These are phyloP conservation scores for Lasioglossum villosulum DNA, from an alignment of 2,888 invertebrate genomes.

Conservation along the genomic window DNA sequence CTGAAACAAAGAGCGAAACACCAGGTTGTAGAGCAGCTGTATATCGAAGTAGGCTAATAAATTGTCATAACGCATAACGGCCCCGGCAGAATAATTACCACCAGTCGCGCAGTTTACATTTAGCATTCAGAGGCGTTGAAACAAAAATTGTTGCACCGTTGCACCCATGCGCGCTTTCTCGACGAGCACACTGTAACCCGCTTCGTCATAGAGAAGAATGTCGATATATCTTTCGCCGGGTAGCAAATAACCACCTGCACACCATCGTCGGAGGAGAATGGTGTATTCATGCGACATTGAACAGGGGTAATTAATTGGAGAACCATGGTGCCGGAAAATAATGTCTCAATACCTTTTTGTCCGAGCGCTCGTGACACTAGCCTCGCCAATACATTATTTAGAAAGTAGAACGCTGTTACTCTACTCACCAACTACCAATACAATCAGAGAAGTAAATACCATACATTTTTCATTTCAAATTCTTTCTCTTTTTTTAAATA, in stretches of 20 bases:
- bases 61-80: constrained; percentile 39
- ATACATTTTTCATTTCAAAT: not conserved
- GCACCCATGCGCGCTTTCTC: constrained; percentile 22
- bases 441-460: not conserved
- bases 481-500: too few relatives aligned
- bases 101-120: constrained; percentile 2
- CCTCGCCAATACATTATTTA: not conserved
- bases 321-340: not conserved
- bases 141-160: constrained; percentile 48
- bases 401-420: not conserved
- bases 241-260: constrained; percentile 42
- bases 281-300: constrained; percentile 37
- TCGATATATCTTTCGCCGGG: constrained; percentile 47
- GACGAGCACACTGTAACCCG: not conserved
- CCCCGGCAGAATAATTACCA: constrained; percentile 28
- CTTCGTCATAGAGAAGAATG: constrained; percentile 39
- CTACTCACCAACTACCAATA: not conserved
- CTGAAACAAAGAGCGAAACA: constrained; percentile 28
- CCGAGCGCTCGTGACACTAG: not conserved
- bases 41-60: constrained; percentile 2
- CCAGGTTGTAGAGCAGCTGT: not conserved
- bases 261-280: constrained; percentile 29
- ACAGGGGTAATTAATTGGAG: constrained; percentile 46
- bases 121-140: constrained; percentile 38
- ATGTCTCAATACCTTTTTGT: not conserved